A percentile compares a stretch with the other conserved stretches of the same genome.
Evolutionary conservation across 2,797 vertebrate genomes (phyloP).

Genomic region (Spea hammondii): DNA sequence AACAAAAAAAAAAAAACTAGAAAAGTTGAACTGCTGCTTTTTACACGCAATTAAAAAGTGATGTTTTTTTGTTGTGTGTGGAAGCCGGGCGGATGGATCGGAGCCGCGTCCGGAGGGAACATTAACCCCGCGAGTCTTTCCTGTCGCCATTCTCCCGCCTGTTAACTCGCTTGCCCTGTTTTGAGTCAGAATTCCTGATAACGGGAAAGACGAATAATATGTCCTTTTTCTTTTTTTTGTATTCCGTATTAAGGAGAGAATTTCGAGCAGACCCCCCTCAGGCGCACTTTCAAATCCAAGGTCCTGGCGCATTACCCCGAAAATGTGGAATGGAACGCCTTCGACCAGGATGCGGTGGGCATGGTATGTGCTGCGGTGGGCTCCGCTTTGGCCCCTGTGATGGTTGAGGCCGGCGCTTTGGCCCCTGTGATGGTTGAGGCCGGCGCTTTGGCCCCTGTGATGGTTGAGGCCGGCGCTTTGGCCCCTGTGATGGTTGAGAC

Average conservation of each 20-base stretch:
- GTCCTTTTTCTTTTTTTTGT: neutral
- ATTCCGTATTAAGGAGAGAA: conserved; percentile 84
- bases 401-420: too few relatives aligned
- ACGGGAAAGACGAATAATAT: neutral
- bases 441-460: too few relatives aligned
- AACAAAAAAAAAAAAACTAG: neutral
- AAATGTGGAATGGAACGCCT: conserved; percentile 98
- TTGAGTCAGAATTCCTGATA: neutral
- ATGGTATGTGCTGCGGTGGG: conserved; percentile 78
- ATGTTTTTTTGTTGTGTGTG: neutral
- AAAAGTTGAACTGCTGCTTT: neutral
- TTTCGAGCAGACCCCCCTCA: conserved; percentile 97
- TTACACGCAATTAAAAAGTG: neutral
- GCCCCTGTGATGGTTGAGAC: too few relatives aligned
- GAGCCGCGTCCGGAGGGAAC: neutral
- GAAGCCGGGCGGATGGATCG: too few relatives aligned
- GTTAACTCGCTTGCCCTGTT: neutral
- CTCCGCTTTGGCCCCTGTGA: too few relatives aligned
- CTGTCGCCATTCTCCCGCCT: neutral
- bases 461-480: too few relatives aligned
- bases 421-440: too few relatives aligned
- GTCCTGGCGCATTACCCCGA: conserved; percentile 96
- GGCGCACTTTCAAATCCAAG: conserved; percentile 98
- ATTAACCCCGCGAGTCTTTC: neutral
- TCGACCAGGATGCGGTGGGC: conserved; percentile 99